A percentile compares a stretch with the other conserved stretches of the same genome.
These are phyloP conservation scores for Porites lobata DNA, from an alignment of 92 coral and sea anemone species.

Conservation along the genomic window DNA sequence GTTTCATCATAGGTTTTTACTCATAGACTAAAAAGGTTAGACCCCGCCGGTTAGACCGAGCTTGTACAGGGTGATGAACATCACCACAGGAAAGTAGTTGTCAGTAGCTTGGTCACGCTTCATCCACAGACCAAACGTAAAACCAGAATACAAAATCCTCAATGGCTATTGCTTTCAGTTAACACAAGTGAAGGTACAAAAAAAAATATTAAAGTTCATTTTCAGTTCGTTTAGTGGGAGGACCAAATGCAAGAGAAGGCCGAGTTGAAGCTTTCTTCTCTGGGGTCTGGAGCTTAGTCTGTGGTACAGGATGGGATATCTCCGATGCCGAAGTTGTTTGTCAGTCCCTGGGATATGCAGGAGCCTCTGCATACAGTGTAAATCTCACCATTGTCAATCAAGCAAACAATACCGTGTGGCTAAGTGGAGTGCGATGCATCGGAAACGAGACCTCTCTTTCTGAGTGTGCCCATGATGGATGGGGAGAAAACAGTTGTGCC, in stretches of 20 bases:
- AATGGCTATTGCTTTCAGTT: too few relatives aligned
- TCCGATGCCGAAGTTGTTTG: conserved; percentile 40
- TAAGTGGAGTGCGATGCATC: conserved; percentile 26
- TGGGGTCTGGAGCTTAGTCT: conserved; percentile 42
- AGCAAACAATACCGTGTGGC: conserved; percentile 27
- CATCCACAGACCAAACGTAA: background rate
- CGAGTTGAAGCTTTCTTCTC: conserved; percentile 42
- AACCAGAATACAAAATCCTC: background rate
- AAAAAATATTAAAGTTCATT: background rate
- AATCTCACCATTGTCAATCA: conserved; percentile 20
- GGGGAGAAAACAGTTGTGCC: conserved; percentile 21
- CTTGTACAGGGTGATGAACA: too few relatives aligned
- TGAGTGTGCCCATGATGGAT: conserved; percentile 22
- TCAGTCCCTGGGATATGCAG: conserved; percentile 25
- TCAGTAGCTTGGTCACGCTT: background rate
- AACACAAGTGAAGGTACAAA: too few relatives aligned
- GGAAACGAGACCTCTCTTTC: conserved; percentile 41
- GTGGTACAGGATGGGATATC: conserved; percentile 42
- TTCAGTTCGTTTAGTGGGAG: conserved; percentile 42
- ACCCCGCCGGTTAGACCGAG: too few relatives aligned
- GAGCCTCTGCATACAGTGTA: background rate
- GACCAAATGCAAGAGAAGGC: conserved; percentile 12
- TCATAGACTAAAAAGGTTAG: too few relatives aligned
- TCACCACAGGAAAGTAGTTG: too few relatives aligned
- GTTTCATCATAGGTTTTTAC: too few relatives aligned